Evolutionary conservation across 2,888 invertebrate genomes (phyloP).

Genomic region (Clunio marinus): DNA sequence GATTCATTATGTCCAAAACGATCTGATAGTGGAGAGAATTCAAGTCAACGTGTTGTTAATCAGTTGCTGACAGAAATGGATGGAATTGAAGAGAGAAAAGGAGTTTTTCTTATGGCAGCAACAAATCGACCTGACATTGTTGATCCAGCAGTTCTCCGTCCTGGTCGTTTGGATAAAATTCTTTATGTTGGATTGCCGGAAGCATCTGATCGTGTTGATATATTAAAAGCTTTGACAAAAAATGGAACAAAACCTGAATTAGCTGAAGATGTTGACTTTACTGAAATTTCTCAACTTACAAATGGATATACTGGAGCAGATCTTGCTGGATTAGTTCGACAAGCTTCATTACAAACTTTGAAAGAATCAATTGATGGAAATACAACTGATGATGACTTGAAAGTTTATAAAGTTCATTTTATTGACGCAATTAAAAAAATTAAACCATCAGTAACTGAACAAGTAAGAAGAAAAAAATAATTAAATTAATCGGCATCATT

Average conservation of each 20-base stretch:
- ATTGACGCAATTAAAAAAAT: slow-evolving; percentile 70
- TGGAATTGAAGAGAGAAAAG: slow-evolving; percentile 84
- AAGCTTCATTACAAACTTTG: slow-evolving; percentile 77
- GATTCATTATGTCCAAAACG: slow-evolving; percentile 92
- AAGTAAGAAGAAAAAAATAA: slow-evolving; percentile 51
- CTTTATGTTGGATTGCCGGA: slow-evolving; percentile 87
- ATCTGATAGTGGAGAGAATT: slow-evolving; percentile 67
- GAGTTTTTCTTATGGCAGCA: slow-evolving; percentile 93
- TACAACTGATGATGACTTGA: slow-evolving; percentile 55
- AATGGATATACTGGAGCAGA: slow-evolving; percentile 92
- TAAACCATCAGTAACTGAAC: slow-evolving; percentile 79
- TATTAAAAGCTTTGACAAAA: slow-evolving; percentile 85
- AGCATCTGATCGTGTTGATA: slow-evolving; percentile 74
- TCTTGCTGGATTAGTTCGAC: slow-evolving; percentile 80
- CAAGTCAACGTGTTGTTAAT: slow-evolving; percentile 85
- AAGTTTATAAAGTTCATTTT: slow-evolving; percentile 69
- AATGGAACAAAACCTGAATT: slow-evolving; percentile 75
- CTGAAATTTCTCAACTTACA: slow-evolving; percentile 62
- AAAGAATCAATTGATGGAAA: slow-evolving; percentile 63
- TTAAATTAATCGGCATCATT: not conserved
- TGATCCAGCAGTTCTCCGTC: slow-evolving; percentile 85
- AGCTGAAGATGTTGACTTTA: slow-evolving; percentile 70
- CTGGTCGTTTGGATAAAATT: slow-evolving; percentile 82
- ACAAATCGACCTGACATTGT: slow-evolving; percentile 96
- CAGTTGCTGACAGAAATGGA: slow-evolving; percentile 99